Conservation (phyloP, 2,113 vertebrate species). For the Microtus pennsylvanicus region DNA sequence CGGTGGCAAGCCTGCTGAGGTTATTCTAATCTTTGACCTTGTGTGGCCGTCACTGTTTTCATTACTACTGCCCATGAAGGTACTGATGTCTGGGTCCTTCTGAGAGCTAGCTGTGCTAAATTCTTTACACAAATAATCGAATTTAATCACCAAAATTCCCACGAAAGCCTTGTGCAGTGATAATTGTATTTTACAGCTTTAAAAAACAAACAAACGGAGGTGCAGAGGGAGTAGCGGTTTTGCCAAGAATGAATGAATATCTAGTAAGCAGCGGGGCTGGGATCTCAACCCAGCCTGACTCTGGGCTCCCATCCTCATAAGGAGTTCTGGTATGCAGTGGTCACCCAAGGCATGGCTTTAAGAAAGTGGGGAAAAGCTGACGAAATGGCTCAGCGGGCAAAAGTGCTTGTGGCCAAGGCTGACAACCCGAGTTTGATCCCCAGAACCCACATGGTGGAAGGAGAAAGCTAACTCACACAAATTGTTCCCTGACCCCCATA, state of each 20-base stretch:
- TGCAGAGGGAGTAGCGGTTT: not conserved
- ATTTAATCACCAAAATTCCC: not conserved
- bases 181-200: not conserved
- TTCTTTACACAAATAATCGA: not conserved
- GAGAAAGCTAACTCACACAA: not conserved
- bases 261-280: not conserved
- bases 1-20: not conserved
- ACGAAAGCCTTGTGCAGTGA: not conserved
- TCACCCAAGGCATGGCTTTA: not conserved
- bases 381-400: not conserved
- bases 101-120: not conserved
- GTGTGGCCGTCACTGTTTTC: rapidly evolving
- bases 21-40: not conserved
- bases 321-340: no score
- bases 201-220: not conserved
- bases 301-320: not conserved
- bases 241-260: not conserved
- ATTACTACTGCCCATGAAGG: not conserved
- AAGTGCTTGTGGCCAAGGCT: not conserved
- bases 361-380: not conserved
- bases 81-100: not conserved
- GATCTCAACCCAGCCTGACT: not conserved
- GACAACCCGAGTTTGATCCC: not conserved
- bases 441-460: not conserved
- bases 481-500: not conserved